Evolutionary conservation across 2,888 invertebrate species (phyloP), one percentile per base, ranked within the genome.

Genomic region (Erynnis tages): DNA sequence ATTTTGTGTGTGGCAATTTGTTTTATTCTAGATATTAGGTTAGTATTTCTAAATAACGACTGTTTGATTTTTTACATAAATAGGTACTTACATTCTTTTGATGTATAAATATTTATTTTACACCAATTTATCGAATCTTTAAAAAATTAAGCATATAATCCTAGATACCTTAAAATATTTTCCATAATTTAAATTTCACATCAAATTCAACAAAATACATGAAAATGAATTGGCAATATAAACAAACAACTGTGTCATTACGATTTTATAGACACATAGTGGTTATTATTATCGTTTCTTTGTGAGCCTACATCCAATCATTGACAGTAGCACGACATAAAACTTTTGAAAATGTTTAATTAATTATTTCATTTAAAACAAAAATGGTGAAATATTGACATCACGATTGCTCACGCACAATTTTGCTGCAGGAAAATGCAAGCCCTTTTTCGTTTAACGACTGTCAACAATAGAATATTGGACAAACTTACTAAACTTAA

Each of bases 41-140:
- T n/a, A n/a, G n/a, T n/a, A 72, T 68, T 68, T 63, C 63, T 63
- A 66, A 60, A 53, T 65, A 64, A 63, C 60, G 62, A 62, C 66
- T 62, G 58, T 63, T 65, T 53, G 46, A 58, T 61, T 76, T 75
- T 82, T 76, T 85, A 85, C 81, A 85, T 82, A 83, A 79, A 83
- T 84, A 84, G 82, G n/a, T n/a, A n/a, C n/a, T n/a, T n/a, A 35
- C 35, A 86, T 76, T 67, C 77, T 80, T 64, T 75, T 77, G 77
- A 68, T 69, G 74, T 82, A 79, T 66, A 79, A 81, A 79, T 76
- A 65, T 78, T 76, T 80, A 75, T 74, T 71, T 76, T 76, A 79
- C 74, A 79, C 44, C 68, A 69, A 73, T 58, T 67, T 62, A 65
- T 71, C 69, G 53, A 62, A 71, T 66, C 63, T 72, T 76, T 71